Evolutionary conservation across 2,888 invertebrate species (phyloP).

Genomic region (Agrochola lychnidis): DNA sequence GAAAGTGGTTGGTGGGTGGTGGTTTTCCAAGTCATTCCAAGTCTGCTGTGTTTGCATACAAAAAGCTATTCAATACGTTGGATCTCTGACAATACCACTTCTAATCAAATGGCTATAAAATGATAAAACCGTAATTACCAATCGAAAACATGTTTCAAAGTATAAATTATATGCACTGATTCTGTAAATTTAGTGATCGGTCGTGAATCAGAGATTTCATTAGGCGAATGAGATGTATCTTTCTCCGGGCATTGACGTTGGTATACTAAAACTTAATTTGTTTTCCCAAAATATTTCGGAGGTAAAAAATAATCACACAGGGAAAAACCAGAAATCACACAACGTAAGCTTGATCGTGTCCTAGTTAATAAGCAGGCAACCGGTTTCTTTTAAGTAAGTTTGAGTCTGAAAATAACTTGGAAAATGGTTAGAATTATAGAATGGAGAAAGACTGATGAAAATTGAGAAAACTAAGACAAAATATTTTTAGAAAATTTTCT

Average conservation of each 20-base stretch:
- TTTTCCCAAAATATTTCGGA: conserved; percentile 43
- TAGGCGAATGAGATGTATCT: conserved; percentile 15
- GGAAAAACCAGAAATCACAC: conserved; percentile 52
- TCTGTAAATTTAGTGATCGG: conserved; percentile 9
- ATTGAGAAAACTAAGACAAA: neutral
- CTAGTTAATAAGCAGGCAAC: conserved; percentile 40
- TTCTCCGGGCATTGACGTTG: conserved; percentile 35
- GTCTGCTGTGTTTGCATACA: neutral
- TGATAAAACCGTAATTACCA: neutral
- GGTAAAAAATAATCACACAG: conserved; percentile 19
- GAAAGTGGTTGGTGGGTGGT: neutral
- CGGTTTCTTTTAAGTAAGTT: conserved; percentile 28
- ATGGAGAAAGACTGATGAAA: neutral
- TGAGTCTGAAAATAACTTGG: conserved; percentile 24
- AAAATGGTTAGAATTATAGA: neutral
- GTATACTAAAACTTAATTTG: conserved; percentile 39
- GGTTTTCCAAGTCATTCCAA: neutral
- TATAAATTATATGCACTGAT: conserved; percentile 9
- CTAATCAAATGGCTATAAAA: neutral
- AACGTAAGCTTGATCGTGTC: conserved; percentile 21
- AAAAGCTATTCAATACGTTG: neutral
- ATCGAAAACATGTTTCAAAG: neutral
- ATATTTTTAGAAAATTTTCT: neutral
- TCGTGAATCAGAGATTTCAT: conserved; percentile 38
- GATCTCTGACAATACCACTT: neutral